Conservation (phyloP, 2,797 vertebrate species). For the Premnoplex brunnescens region DNA sequence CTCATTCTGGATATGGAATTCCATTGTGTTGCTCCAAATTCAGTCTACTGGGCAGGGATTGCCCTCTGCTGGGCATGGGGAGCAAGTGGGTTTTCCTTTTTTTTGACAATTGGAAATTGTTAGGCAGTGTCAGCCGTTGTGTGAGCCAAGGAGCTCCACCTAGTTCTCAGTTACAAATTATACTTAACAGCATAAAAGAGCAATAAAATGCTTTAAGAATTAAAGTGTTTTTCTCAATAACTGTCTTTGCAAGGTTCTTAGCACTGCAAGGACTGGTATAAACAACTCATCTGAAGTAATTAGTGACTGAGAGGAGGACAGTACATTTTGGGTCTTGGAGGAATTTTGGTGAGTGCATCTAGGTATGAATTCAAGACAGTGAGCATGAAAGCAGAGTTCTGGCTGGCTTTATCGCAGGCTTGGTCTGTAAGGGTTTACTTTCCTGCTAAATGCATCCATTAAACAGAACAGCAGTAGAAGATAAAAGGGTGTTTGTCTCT, state of each 20-base stretch:
- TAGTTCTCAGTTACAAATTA: not conserved
- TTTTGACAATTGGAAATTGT: not conserved
- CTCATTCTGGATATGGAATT: not conserved
- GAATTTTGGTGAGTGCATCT: not conserved
- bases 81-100: not conserved
- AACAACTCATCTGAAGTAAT: not conserved
- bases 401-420: not conserved
- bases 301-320: not conserved
- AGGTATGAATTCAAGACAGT: not conserved
- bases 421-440: not conserved
- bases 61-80: slow-evolving; percentile 52
- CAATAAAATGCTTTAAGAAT: not conserved
- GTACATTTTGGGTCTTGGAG: not conserved
- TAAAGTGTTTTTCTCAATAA: not conserved
- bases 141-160: not conserved
- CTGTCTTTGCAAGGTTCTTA: not conserved
- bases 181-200: not conserved
- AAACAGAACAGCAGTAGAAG: not conserved
- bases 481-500: not conserved
- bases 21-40: not conserved
- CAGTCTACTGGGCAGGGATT: not conserved
- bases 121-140: not conserved
- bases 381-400: not conserved
- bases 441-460: not conserved
- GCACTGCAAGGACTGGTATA: not conserved